Base-by-base conservation (phyloP, 2,888 invertebrate species). In the Stenchaetothrips biformis region DNA sequence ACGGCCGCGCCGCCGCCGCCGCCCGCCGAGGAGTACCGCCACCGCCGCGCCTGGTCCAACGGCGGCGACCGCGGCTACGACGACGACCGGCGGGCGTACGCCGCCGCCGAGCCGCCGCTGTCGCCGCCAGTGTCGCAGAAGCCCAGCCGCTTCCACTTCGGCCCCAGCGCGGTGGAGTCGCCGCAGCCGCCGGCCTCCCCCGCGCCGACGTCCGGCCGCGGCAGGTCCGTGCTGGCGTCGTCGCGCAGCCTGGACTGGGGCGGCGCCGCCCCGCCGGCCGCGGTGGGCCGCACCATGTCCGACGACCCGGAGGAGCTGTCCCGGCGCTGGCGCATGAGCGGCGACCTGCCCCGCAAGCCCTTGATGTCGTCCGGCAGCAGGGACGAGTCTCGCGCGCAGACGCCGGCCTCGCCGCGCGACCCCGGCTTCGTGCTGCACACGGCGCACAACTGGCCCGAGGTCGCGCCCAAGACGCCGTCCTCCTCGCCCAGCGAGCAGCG, bases 371-470 rank as follows among this genome's bases (percentile, higher is more conserved):
- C 67, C n/a, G 21, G 11, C 67, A 21, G 21, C 67, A 74, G 67
- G 67, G 67, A 74, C 9, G 67, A 74, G 67, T 74, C 67, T 8
- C 67, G 67, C 21, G 67, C 67, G 25, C 67, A 74, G 67, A 74
- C 67, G 67, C 81, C 81, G 6, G 78, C 81, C 11, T 81, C 81
- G 21, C 81, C 83, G 7, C 91, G 90, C 0, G 93, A 93, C 85
- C 93, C 92, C 0, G 93, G 93, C 4, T 93, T 90, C 84, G 93
- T 93, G 2, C 91, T 92, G 84, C 93, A 93, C 84, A 90, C 92
- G 0, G 93, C 92, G 0, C 91, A 90, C 82, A 89, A 91, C 83
- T 93, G 93, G 93, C 87, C 87, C 3, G 82, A 83, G 78, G 67
- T 74, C 25, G 25, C 67, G 21, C 67, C 67, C 67, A 74, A 74